Percentiles rank a stretch among this genome's conserved stretches.
These are phyloP conservation scores for Gracilinanus agilis DNA, from an alignment of 2,113 vertebrate genomes.

Conservation along the genomic window DNA sequence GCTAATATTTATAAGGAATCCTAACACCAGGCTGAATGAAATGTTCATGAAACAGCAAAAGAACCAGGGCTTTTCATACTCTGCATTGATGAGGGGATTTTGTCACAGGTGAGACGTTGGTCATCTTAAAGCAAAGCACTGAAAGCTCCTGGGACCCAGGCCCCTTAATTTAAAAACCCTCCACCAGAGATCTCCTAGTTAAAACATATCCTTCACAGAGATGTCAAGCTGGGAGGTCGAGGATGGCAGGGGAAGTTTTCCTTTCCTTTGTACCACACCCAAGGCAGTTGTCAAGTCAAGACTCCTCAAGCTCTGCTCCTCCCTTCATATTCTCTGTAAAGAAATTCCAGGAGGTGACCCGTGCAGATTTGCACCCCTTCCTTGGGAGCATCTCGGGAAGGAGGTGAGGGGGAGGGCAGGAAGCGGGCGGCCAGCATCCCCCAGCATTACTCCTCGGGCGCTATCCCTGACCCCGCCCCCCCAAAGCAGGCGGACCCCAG, in stretches of 20 bases:
- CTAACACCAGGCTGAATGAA: not conserved
- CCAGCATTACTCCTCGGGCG: not conserved
- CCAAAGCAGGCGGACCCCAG: not conserved
- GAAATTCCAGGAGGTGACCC: conserved; percentile 14
- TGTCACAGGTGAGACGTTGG: conserved; percentile 1
- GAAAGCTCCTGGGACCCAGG: not conserved
- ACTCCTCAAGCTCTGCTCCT: conserved; percentile 5
- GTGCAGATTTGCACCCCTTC: not conserved
- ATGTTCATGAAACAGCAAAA: conserved; percentile 14
- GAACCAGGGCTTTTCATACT: conserved; percentile 4
- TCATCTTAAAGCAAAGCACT: not conserved
- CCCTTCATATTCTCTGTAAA: conserved; percentile 27
- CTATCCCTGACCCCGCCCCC: conserved; percentile 3
- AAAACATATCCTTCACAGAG: not conserved
- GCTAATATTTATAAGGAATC: conserved; percentile 20
- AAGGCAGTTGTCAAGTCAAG: conserved; percentile 39
- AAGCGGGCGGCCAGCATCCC: not conserved
- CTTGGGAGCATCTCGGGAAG: not conserved
- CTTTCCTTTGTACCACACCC: conserved; percentile 15
- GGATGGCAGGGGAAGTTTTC: not conserved
- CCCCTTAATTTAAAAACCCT: not conserved
- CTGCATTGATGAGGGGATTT: not conserved
- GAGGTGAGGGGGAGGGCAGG: not conserved
- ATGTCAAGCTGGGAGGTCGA: conserved; percentile 22
- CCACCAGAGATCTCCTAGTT: conserved; percentile 2